Base-by-base conservation (phyloP, 2,888 invertebrate species). In the Aspidapion aeneum region DNA sequence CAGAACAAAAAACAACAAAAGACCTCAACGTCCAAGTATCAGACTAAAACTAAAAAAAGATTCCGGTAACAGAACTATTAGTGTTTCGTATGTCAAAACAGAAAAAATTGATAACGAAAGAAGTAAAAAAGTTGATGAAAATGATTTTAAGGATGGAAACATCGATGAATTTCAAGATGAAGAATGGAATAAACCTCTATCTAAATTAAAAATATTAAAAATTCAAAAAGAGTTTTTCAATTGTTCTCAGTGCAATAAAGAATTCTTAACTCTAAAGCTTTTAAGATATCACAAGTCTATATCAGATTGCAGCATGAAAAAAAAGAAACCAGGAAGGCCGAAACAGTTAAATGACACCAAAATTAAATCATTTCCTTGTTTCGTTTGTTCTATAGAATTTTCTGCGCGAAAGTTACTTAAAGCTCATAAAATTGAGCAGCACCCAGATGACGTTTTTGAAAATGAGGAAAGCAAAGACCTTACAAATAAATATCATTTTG, bases 401-500 rank as follows among this genome's bases (percentile, higher is more conserved):
- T 57, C 57, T 18, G 62, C 62, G 2, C 17, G 50, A 2, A 63
- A 60, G 20, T 35, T 62, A 18, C 55, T 66, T 3, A 56, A 63
- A 21, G 35, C 19, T 1, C 64, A 67, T 22, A 65, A 60, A 21
- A 61, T 55, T 50, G 21, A 22, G n/a, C 64, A 64, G 48, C 63
- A 66, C 22, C 49, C 54, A 16, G 35, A 60, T 35, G 35, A 35
- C 12, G 3, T 35, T 3, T 35, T 35, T 35, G 35, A 35, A 35
- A 12, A 35, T 7, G n/a, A 50, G n/a, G 58, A 62, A n/a, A 64
- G 63, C 19, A 63, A 66, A 50, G 59, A 61, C 18, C 63, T 61
- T 16, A 70, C 69, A 12, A 77, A 74, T 62, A 74, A 72, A 59
- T 78, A 74, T 63, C 73, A 72, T 58, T 73, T 71, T 59, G 76